A percentile compares a stretch with the other conserved stretches of the same genome.
These are phyloP conservation scores for Sprattus sprattus DNA, from an alignment of 2,113 vertebrate genomes.

Conservation along the genomic window DNA sequence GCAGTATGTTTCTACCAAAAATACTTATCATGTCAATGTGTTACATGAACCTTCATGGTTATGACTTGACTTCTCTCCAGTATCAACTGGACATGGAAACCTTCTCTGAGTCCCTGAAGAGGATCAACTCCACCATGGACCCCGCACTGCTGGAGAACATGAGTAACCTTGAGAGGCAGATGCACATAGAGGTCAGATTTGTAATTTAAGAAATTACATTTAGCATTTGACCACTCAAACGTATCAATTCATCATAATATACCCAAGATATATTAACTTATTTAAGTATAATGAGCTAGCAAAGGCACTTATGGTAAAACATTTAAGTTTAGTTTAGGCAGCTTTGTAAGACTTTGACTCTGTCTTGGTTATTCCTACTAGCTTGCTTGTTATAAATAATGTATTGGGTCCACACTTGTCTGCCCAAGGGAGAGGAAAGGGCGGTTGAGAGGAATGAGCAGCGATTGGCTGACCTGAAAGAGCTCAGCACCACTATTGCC, in stretches of 20 bases:
- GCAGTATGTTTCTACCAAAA: neutral
- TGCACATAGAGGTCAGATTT: constrained; percentile 81
- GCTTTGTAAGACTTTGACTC: neutral
- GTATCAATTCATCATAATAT: neutral
- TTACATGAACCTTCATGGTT: neutral
- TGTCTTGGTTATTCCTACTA: neutral
- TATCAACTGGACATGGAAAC: constrained; percentile 73
- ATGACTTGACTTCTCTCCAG: constrained; percentile 23
- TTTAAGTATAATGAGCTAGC: neutral
- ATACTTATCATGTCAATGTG: neutral
- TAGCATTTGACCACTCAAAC: neutral
- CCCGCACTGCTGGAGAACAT: constrained; percentile 72
- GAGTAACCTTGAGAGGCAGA: constrained; percentile 74
- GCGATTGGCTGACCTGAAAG: constrained; percentile 74
- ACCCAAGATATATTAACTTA: neutral
- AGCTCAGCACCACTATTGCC: constrained; percentile 66
- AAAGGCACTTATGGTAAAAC: neutral
- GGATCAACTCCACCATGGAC: constrained; percentile 76
- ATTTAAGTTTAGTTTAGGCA: neutral
- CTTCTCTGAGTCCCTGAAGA: constrained; percentile 73
- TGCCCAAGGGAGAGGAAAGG: constrained; percentile 81
- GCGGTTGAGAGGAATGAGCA: constrained; percentile 76
- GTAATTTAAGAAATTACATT: neutral
- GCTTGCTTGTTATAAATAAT: too few species aligned
- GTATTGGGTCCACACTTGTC: too few species aligned